Conservation (phyloP, 2,888 invertebrate genomes). For the Cacoxenus indagator region DNA sequence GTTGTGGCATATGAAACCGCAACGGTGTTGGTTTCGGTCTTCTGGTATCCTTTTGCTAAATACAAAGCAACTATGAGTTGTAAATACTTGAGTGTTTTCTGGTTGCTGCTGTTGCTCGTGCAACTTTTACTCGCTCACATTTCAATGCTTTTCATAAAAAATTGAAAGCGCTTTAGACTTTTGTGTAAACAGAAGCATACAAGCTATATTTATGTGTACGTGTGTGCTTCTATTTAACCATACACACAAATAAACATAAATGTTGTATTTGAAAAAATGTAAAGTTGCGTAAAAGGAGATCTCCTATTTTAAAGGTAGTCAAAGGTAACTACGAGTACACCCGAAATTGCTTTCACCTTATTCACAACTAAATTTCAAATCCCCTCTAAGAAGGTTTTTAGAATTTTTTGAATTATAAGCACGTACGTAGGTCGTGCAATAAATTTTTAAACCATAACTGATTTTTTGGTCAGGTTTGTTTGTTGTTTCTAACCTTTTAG, state of each 20-base stretch:
- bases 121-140: neutral
- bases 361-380: too few species aligned
- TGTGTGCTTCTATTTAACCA: neutral
- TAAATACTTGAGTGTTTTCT: slow-evolving; percentile 13
- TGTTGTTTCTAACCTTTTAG: too few species aligned
- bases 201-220: slow-evolving; percentile 33
- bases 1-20: slow-evolving; percentile 38
- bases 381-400: too few species aligned
- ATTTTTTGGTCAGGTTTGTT: too few species aligned
- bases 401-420: too few species aligned
- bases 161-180: slow-evolving; percentile 16
- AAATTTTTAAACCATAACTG: too few species aligned
- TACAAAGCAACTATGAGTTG: slow-evolving; percentile 44
- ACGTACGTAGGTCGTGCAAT: too few species aligned
- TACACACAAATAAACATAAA: slow-evolving; percentile 13
- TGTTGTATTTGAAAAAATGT: slow-evolving; percentile 28
- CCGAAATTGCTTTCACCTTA: too few species aligned
- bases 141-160: slow-evolving; percentile 7
- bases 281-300: too few species aligned
- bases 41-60: slow-evolving; percentile 52
- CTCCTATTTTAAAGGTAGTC: too few species aligned
- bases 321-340: too few species aligned
- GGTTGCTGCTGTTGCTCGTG: neutral
- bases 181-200: slow-evolving; percentile 8
- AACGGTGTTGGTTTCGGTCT: slow-evolving; percentile 29